phyloP scores from a whole-genome alignment of 1,140 invertebrate genomes.

The Medauroidea extradentata region DNA sequence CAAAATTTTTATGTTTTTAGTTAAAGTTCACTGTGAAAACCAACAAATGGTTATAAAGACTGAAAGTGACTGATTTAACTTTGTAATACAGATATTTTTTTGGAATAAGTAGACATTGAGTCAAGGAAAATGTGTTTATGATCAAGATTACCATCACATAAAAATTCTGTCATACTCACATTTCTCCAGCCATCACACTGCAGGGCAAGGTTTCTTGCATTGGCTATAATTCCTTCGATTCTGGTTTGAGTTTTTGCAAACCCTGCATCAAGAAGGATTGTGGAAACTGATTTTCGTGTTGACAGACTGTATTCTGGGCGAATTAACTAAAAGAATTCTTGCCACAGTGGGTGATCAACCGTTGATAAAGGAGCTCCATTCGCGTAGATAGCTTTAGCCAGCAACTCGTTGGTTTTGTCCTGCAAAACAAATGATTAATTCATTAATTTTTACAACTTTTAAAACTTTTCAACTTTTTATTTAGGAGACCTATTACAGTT shows the following conservation, averaged over 20 bases:
- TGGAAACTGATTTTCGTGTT: slow-evolving; percentile 15
- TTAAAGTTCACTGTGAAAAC: too few species aligned
- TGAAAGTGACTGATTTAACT: too few species aligned
- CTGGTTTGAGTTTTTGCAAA: slow-evolving; percentile 16
- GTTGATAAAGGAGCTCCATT: slow-evolving; percentile 17
- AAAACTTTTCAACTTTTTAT: too few species aligned
- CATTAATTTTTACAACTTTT: too few species aligned
- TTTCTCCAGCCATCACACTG: slow-evolving; percentile 38
- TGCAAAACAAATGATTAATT: neutral
- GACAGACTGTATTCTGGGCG: slow-evolving; percentile 12
- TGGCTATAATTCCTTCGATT: neutral
- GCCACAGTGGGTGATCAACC: slow-evolving; percentile 22
- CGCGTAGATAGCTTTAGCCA: slow-evolving; percentile 17
- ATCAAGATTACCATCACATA: too few species aligned
- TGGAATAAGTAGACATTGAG: too few species aligned
- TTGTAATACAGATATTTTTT: too few species aligned
- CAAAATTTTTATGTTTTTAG: too few species aligned
- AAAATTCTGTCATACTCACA: slow-evolving; percentile 10
- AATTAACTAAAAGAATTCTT: slow-evolving; percentile 19
- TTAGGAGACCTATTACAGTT: too few species aligned
- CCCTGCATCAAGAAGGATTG: slow-evolving; percentile 17
- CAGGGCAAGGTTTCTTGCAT: slow-evolving; percentile 17
- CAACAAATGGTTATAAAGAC: too few species aligned
- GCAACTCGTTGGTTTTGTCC: neutral
- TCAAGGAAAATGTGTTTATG: too few species aligned